Evolutionary conservation across 2,113 vertebrate species (phyloP).

Genomic region (Casuarius casuarius): DNA sequence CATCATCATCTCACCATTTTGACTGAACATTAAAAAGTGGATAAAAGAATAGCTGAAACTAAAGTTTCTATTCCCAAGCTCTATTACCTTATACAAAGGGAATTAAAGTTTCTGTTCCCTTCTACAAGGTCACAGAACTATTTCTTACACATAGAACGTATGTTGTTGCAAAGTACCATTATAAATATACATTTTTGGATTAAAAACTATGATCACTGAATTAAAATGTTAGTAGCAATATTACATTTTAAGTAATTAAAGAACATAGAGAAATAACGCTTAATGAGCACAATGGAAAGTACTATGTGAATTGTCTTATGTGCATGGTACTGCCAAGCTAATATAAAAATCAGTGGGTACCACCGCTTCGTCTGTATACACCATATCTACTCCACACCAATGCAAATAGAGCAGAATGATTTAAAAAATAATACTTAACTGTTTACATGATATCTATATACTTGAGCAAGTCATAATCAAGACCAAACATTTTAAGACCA

Average conservation of each 20-base stretch:
- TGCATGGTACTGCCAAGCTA: not conserved
- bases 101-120: not conserved
- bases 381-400: not conserved
- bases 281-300: not conserved
- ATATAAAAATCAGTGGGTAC: not conserved
- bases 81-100: not conserved
- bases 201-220: not conserved
- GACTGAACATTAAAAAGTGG: not conserved
- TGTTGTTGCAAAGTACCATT: not conserved
- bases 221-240: not conserved
- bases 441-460: not conserved
- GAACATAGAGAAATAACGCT: not conserved
- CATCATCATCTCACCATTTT: slow-evolving; percentile 43
- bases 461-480: not conserved
- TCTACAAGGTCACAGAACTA: not conserved
- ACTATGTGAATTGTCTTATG: not conserved
- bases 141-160: not conserved
- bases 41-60: slow-evolving; percentile 2
- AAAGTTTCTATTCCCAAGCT: not conserved
- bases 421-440: not conserved
- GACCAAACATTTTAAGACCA: not conserved
- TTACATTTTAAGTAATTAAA: not conserved
- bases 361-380: not conserved
- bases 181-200: not conserved
- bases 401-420: not conserved